Evolutionary conservation across 1,140 invertebrate species (phyloP), one percentile per base, ranked within the genome.

Genomic region (Archivesica marissinica): DNA sequence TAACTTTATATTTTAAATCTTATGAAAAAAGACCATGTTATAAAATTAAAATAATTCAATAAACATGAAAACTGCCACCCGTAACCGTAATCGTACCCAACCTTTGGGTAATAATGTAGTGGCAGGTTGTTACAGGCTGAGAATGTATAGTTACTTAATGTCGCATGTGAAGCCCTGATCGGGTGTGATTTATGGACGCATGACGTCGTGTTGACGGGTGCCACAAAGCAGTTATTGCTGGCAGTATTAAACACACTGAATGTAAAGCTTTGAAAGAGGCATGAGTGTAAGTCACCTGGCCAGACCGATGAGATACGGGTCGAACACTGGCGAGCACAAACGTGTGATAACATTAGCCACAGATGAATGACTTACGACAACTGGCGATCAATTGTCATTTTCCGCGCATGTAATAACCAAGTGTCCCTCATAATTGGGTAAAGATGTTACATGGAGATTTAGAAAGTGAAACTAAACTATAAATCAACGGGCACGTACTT

Each of bases 121-220:
- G 33, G 38, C 59, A 35, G 38, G 38, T 64, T 64, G 38, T 72
- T 47, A 30, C 11, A 54, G 59, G 25, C 6, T 25, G 11, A 33
- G 44, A 59, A 39, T 39, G n/a, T 35, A 35, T 76, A 56, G 74
- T 76, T 39, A 76, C 35, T 56, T 56, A 39, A 33, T n/a, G 68
- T 13, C 52, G 41, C 80, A 50, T 75, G 68, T 44, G 41, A 72
- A n/a, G 39, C 70, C 44, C 68, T 75, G 80, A 83, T 83, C 52
- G n/a, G n/a, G 9, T 41, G 3, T 83, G 80, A 83, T 83, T 83
- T 83, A 83, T 72, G 30, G 17, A 64, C 50, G 64, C 80, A 75
- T 64, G 80, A 70, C 64, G 80, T 35, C 80, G 80, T 30, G 28
- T 28, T 74, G 80, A 75, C 80, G 68, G 80, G 64, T 75, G 80